A percentile compares a stretch with the other conserved stretches of the same genome.
These are phyloP conservation scores for Myiothlypis chrysogaster DNA, from an alignment of 2,797 vertebrate genomes.

Conservation along the genomic window DNA sequence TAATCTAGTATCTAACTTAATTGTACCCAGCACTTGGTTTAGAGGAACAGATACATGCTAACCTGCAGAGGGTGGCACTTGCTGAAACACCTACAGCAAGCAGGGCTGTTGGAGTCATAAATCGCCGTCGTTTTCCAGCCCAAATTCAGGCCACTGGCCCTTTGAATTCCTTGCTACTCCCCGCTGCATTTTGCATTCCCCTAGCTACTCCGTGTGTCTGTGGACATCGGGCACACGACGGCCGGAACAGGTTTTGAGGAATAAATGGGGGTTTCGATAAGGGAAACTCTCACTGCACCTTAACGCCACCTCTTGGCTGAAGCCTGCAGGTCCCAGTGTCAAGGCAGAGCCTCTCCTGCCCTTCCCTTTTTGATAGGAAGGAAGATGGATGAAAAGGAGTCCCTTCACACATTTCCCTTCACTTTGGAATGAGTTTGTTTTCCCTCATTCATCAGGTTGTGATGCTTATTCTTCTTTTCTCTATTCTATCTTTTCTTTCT, in stretches of 20 bases:
- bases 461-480: neutral
- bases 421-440: neutral
- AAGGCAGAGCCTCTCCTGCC: neutral
- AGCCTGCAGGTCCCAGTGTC: neutral
- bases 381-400: neutral
- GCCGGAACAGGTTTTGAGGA: neutral
- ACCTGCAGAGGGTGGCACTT: neutral
- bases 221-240: neutral
- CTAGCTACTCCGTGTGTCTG: neutral
- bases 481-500: neutral
- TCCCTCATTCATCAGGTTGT: neutral
- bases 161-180: neutral
- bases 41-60: neutral
- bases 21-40: neutral
- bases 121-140: neutral
- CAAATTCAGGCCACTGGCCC: neutral
- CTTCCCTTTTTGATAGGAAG: neutral
- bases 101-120: neutral
- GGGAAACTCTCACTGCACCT: slow-evolving; percentile 3
- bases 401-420: neutral
- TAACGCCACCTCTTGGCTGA: slow-evolving; percentile 70
- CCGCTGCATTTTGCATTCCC: neutral
- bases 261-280: neutral
- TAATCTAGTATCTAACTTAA: neutral
- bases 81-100: neutral